These are phyloP conservation scores for Mythimna loreyi DNA, from an alignment of 2,888 invertebrate species.

Conservation along the genomic window DNA sequence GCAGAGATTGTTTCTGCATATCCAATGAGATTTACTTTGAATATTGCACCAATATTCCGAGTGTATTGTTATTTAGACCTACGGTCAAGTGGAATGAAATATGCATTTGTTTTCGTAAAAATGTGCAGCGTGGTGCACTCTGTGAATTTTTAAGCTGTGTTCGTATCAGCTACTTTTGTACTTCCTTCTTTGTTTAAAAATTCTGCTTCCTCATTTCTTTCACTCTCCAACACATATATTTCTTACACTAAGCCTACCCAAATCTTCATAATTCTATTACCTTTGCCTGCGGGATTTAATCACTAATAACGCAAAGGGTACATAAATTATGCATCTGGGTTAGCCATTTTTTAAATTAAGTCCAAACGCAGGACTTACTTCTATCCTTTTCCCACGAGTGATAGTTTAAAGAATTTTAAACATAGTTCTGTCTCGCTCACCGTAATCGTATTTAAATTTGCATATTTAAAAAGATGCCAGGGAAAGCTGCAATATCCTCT, in stretches of 20 bases:
- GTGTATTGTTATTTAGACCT: conserved; percentile 18
- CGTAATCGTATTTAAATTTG: conserved; percentile 82
- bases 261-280: conserved; percentile 52
- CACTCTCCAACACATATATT: neutral
- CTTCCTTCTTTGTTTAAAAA: conserved; percentile 28
- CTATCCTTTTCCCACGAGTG: conserved; percentile 61
- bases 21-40: conserved; percentile 22
- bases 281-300: conserved; percentile 59
- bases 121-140: conserved; percentile 7
- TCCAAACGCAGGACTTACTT: conserved; percentile 32
- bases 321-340: conserved; percentile 73
- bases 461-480: conserved; percentile 79
- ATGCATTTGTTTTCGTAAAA: conserved; percentile 28
- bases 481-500: conserved; percentile 76
- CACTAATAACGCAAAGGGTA: conserved; percentile 63
- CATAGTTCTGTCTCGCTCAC: conserved; percentile 65
- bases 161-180: conserved; percentile 6
- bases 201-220: conserved; percentile 23
- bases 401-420: conserved; percentile 42
- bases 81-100: conserved; percentile 14
- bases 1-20: conserved; percentile 19
- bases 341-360: conserved; percentile 67
- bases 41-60: conserved; percentile 4
- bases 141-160: neutral
- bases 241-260: conserved; percentile 18